Evolutionary conservation across 2,113 vertebrate genomes (phyloP).

Genomic region (Catagonus wagneri): DNA sequence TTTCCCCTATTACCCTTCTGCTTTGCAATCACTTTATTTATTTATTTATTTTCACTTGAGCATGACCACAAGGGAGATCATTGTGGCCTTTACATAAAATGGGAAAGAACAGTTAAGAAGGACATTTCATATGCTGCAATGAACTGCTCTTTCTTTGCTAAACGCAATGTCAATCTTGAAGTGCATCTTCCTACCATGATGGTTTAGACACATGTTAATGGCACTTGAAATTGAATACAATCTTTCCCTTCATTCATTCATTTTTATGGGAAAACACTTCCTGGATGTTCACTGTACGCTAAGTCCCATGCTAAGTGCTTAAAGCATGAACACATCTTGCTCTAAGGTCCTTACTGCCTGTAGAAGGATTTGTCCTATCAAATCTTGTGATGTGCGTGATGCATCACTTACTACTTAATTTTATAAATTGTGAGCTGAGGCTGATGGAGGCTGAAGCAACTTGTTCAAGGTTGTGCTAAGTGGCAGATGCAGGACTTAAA

Average conservation of each 20-base stretch:
- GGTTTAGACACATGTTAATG: not conserved
- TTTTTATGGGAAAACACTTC: not conserved
- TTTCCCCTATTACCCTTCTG: not conserved
- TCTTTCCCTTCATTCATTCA: not conserved
- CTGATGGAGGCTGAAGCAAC: not conserved
- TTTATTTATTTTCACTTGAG: not conserved
- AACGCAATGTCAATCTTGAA: not conserved
- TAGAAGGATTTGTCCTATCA: not conserved
- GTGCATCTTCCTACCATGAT: not conserved
- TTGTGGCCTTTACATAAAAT: constrained; percentile 17
- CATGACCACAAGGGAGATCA: not conserved
- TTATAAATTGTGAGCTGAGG: not conserved
- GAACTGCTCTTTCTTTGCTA: not conserved
- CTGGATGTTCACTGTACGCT: not conserved
- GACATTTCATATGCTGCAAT: not conserved
- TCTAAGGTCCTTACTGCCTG: not conserved
- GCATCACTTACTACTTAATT: not conserved
- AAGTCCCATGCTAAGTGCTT: not conserved
- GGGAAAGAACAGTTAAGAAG: not conserved
- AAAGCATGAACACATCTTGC: not conserved
- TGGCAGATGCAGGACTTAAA: not conserved
- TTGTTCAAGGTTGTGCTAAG: not conserved
- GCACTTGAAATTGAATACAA: not conserved
- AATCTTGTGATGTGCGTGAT: not conserved
- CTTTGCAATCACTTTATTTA: not conserved